phyloP scores from a whole-genome alignment of 92 coral and sea anemone genomes.

The Umimayanthus kanabou region DNA sequence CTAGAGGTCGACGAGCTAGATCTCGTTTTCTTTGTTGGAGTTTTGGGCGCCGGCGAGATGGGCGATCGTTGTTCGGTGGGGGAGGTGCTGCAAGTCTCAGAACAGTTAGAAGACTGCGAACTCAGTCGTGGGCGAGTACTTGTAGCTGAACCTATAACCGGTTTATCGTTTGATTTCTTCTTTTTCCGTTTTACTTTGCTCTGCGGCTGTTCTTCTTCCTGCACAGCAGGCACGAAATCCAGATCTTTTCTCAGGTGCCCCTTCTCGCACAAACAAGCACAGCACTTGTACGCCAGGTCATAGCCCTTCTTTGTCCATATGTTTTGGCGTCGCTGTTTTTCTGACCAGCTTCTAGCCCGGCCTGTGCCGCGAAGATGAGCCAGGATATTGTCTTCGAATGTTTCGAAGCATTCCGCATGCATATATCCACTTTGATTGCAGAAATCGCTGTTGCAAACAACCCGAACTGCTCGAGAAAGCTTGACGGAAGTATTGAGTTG shows the following conservation, averaged over 20 bases:
- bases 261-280: slow-evolving; percentile 96
- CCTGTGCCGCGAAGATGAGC: slow-evolving; percentile 93
- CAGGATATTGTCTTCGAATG: slow-evolving; percentile 92
- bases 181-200: slow-evolving; percentile 77
- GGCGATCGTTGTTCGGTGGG: slow-evolving; percentile 80
- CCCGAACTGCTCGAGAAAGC: slow-evolving; percentile 81
- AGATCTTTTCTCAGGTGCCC: slow-evolving; percentile 96
- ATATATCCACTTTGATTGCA: slow-evolving; percentile 89
- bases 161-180: slow-evolving; percentile 91
- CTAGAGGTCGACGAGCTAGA: slow-evolving; percentile 52
- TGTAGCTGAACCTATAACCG: slow-evolving; percentile 70
- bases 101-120: slow-evolving; percentile 84
- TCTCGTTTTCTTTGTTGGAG: slow-evolving; percentile 88
- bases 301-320: slow-evolving; percentile 99
- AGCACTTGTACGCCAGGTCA: slow-evolving; percentile 96
- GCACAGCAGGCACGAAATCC: slow-evolving; percentile 76
- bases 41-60: slow-evolving; percentile 81
- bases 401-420: slow-evolving; percentile 96
- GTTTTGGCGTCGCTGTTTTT: slow-evolving; percentile 95
- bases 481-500: slow-evolving; percentile 77
- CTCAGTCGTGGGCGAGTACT: slow-evolving; percentile 75
- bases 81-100: slow-evolving; percentile 67
- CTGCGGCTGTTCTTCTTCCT: slow-evolving; percentile 74
- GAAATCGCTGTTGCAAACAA: slow-evolving; percentile 92
- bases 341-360: slow-evolving; percentile 98